Evolutionary conservation across 2,113 vertebrate genomes (phyloP), one percentile per base, ranked within the genome.

Genomic region (Actinemys pallida): DNA sequence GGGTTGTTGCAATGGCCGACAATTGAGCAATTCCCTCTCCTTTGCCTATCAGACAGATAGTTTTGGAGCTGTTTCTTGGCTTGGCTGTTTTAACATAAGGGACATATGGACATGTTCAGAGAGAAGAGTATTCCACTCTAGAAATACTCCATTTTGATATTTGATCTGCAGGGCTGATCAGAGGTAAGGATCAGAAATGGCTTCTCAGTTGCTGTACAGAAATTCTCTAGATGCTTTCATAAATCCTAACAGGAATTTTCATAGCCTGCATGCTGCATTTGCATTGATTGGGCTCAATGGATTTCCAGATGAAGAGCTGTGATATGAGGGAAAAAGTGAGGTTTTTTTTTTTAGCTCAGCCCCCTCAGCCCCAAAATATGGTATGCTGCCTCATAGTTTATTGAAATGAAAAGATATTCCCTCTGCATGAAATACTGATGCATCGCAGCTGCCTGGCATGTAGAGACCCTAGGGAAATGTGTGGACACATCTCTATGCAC

Each of bases 61-160:
- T n/a, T 95, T 94, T 91, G 88, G 20, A 75, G 83, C 78, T 24
- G 6, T 91, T 92, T n/a, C 22, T 83, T 89, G 79, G 16, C 24
- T 80, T 85, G 69, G 22, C 53, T 69, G 1, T 24, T 86, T 93
- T 89, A 87, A 76, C 80, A 52, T 80, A 62, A 88, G 76, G 82
- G 2, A 4, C 3, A 1, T 86, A 87, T 62, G n/a, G 14, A 17
- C 19, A 39, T 78, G 13, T 14, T 78, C 75, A 13, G 25, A 27
- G 75, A 8, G 11, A 78, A 78, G 39, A 47, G 19, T 39, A 39
- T 39, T 72, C 65, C 75, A 47, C 22, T 47, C 42, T 25, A 76
- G 72, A 76, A 76, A 25, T 25, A 25, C 10, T 76, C 22, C 72
- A 25, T 24, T 42, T 39, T 39, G 65, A 72, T 27, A 47, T 78